Percentiles rank a stretch among this genome's conserved stretches.
Evolutionary conservation across 2,113 vertebrate genomes (phyloP).

Genomic region (Sinocyclocheilus grahami): DNA sequence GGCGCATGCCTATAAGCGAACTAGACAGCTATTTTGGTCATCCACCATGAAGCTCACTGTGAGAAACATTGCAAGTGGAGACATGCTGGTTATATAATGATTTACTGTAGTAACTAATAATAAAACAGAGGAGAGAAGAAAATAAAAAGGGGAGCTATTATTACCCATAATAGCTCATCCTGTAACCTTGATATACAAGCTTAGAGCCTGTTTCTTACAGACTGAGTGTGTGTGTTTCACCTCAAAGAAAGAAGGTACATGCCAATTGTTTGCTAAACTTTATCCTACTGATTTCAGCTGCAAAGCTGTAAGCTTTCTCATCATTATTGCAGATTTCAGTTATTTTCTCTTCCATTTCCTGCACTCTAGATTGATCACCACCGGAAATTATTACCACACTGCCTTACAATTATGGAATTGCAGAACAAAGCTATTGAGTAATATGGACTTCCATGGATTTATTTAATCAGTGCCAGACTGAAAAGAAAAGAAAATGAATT

Average conservation of each 20-base stretch:
- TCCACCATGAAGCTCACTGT: neutral
- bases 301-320: neutral
- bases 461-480: neutral
- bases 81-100: neutral
- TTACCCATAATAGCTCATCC: too few species aligned
- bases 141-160: neutral
- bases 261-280: neutral
- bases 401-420: constrained; percentile 28
- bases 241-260: neutral
- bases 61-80: neutral
- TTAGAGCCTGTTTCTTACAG: neutral
- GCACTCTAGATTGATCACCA: neutral
- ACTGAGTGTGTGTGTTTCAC: neutral
- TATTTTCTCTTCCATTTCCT: constrained; percentile 36
- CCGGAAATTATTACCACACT: neutral
- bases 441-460: constrained; percentile 23
- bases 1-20: neutral
- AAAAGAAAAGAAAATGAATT: neutral
- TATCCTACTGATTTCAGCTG: neutral
- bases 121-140: neutral
- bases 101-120: neutral
- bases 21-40: neutral
- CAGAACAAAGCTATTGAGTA: constrained; percentile 12
- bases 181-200: too few species aligned
- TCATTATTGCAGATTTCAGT: constrained; percentile 14